Evolutionary conservation across 1,140 invertebrate genomes (phyloP).

Genomic region (Lasaia peninsularis): DNA sequence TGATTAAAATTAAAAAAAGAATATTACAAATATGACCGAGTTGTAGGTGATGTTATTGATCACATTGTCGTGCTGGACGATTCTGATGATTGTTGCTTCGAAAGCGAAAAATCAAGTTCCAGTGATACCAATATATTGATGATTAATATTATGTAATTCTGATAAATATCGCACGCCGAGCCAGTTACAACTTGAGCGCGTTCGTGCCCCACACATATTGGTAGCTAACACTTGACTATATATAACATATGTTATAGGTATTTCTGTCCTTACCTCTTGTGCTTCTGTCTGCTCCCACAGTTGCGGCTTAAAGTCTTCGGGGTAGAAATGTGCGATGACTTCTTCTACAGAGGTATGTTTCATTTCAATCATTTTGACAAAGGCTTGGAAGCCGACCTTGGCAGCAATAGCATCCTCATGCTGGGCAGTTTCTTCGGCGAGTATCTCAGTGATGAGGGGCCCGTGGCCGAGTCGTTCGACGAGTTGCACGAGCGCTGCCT

Average conservation of each 20-base stretch:
- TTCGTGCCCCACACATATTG: no score
- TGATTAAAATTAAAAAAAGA: no score
- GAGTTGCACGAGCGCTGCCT: conserved; percentile 88
- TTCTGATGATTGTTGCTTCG: no score
- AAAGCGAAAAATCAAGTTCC: no score
- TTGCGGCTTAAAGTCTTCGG: conserved; percentile 88
- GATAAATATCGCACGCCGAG: no score
- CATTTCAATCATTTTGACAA: conserved; percentile 89
- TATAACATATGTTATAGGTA: neutral
- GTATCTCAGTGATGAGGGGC: conserved; percentile 86
- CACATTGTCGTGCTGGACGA: no score
- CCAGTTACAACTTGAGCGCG: no score
- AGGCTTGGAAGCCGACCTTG: conserved; percentile 88
- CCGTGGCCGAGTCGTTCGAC: conserved; percentile 89
- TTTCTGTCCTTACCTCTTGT: conserved; percentile 73
- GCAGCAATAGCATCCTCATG: conserved; percentile 86
- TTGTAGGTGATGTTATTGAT: no score
- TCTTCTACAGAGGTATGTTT: conserved; percentile 89
- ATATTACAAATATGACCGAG: no score
- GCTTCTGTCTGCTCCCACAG: conserved; percentile 86
- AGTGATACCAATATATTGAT: no score
- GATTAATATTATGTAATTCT: no score
- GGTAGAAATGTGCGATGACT: conserved; percentile 87
- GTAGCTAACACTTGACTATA: neutral
- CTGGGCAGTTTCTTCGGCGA: conserved; percentile 85